Evolutionary conservation across 2,113 vertebrate species (phyloP), one percentile per base, ranked within the genome.

Genomic region (Grammomys dolichurus): DNA sequence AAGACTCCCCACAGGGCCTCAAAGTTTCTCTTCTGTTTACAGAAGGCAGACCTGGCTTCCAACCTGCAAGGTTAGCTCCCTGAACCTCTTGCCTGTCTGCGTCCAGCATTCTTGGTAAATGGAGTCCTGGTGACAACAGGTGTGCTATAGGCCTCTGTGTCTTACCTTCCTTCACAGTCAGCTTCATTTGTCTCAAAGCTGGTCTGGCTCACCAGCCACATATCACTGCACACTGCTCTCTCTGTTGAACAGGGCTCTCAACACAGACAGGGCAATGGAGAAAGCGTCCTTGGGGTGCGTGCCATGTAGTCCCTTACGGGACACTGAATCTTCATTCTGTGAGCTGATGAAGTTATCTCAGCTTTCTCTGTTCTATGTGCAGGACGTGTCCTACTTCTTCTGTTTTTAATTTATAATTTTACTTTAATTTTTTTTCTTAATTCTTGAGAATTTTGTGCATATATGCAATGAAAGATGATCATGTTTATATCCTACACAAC

Each of bases 361-460:
- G 63, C 26, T 40, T 3, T 33, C 69, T 26, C 51, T 1, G 0
- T 6, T 4, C 60, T n/a, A 0, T 0, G 1, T 48, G n/a, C 54
- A 19, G 16, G 81, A 16, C 7, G 3, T 0, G 0, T 36, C n/a
- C 58, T 54, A n/a, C 4, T 72, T 20, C 28, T 48, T 72, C 28
- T 80, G 77, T 54, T 80, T 80, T 51, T 51, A 20, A 36, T 40
- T 54, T 36, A 33, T 58, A 58, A 22, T 58, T 58, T 6, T 81
- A n/a, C 78, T n/a, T 81, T 58, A 20, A 81, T n/a, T 48, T 5
- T 81, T 81, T 82, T 40, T 26, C 80, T 40, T 40, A 7, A 40
- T 82, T 40, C 19, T 40, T 82, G 54, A 82, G 54, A 82, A 60
- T 14, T 60, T 24, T 40, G 20, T 60, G 22, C 54, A 60, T 60